These are phyloP conservation scores for Falco biarmicus DNA, from an alignment of 2,797 vertebrate species.

Conservation along the genomic window DNA sequence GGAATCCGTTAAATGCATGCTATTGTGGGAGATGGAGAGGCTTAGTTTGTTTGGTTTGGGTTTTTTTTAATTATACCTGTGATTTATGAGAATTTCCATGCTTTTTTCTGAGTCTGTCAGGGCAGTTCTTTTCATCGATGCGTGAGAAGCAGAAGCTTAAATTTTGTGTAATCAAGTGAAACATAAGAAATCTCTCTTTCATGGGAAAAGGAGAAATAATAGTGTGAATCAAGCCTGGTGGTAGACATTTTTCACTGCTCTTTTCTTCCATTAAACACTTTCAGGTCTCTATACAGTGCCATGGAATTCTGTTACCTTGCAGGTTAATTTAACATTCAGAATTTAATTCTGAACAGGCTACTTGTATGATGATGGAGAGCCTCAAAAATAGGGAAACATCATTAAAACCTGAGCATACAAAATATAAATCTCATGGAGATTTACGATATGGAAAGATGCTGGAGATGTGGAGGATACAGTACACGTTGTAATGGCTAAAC, in stretches of 20 bases:
- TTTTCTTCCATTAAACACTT: background rate
- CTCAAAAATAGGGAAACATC: background rate
- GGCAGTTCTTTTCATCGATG: background rate
- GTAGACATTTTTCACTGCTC: background rate
- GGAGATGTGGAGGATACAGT: background rate
- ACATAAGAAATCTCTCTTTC: background rate
- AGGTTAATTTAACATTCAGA: background rate
- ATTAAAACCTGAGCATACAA: background rate
- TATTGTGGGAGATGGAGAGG: background rate
- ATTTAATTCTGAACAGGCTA: background rate
- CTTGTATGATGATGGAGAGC: background rate
- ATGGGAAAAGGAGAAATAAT: background rate
- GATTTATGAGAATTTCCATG: background rate
- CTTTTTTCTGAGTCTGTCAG: background rate
- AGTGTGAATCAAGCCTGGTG: background rate
- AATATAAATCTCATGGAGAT: background rate
- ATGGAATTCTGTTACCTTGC: background rate
- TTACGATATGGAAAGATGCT: background rate
- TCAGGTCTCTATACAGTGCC: background rate
- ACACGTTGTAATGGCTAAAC: background rate
- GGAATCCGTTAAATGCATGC: conserved; percentile 9
- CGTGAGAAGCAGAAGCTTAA: background rate
- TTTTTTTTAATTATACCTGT: background rate
- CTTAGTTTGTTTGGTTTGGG: background rate
- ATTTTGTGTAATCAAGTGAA: background rate